These are phyloP conservation scores for Mus spretus DNA, from an alignment of 2,797 vertebrate genomes.

Conservation along the genomic window DNA sequence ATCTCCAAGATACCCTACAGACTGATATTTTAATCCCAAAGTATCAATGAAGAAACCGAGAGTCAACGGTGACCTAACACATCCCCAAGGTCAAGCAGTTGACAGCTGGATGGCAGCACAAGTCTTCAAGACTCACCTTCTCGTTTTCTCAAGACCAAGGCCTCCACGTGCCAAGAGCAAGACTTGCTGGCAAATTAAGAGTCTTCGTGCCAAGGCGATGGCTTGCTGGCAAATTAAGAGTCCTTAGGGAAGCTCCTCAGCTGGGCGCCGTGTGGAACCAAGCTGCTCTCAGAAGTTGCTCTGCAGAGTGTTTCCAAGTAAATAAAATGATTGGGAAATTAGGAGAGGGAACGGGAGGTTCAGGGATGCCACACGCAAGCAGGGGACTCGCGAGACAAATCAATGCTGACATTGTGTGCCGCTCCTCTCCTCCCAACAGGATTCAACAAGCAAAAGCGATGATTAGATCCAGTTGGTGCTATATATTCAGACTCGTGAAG, in stretches of 20 bases:
- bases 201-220: rapidly evolving
- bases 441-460: not conserved
- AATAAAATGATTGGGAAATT: constrained; percentile 25
- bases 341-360: constrained; percentile 3
- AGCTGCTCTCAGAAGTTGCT: not conserved
- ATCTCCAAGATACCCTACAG: not conserved
- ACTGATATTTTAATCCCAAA: not conserved
- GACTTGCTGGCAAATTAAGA: not conserved
- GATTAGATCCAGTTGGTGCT: constrained; percentile 11
- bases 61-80: too few relatives aligned
- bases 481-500: constrained; percentile 43
- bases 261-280: rapidly evolving
- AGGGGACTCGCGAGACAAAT: not conserved
- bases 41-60: not conserved
- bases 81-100: not conserved
- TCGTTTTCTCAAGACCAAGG: not conserved
- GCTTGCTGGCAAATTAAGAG: not conserved
- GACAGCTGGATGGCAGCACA: not conserved
- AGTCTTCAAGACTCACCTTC: not conserved
- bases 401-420: not conserved
- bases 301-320: not conserved
- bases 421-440: not conserved
- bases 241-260: not conserved
- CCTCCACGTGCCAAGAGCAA: rapidly evolving
- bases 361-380: not conserved